Percentiles rank a stretch among this genome's conserved stretches.
phyloP scores from a whole-genome alignment of 2,113 vertebrate species.

The Semicossyphus pulcher region DNA sequence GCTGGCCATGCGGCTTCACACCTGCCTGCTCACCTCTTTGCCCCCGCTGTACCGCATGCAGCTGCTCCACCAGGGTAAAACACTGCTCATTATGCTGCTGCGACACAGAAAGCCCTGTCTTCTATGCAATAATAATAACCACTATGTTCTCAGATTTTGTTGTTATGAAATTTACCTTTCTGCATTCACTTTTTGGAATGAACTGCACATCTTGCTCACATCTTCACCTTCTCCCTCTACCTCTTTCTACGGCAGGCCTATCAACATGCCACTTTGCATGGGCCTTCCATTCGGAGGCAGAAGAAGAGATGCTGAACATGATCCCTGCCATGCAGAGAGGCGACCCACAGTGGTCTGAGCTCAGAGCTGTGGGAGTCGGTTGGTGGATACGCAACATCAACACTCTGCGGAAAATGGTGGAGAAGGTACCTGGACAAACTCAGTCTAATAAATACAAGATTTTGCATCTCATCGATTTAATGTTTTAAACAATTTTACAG shows the following conservation, averaged over 20 bases:
- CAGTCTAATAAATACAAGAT: not conserved
- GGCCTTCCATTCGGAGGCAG: conserved; percentile 98
- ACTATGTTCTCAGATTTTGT: not conserved
- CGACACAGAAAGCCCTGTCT: not conserved
- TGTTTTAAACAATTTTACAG: no score
- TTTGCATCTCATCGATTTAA: no score
- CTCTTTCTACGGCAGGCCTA: conserved; percentile 83
- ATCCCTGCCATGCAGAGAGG: conserved; percentile 97
- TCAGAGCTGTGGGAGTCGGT: conserved; percentile 94
- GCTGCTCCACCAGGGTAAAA: conserved; percentile 95
- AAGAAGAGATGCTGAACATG: conserved; percentile 97
- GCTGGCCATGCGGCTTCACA: conserved; percentile 97
- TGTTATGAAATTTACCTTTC: not conserved
- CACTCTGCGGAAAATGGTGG: conserved; percentile 94
- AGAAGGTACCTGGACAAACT: conserved; percentile 87
- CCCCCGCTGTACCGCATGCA: conserved; percentile 95
- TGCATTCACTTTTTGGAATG: not conserved
- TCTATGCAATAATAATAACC: no score
- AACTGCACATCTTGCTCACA: not conserved
- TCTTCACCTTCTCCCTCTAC: not conserved
- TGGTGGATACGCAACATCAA: conserved; percentile 99
- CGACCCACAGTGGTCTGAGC: conserved; percentile 96
- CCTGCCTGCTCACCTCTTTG: conserved; percentile 95
- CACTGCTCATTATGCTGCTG: not conserved
- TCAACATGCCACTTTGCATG: conserved; percentile 99